phyloP scores from a whole-genome alignment of 2,797 vertebrate species.

The Xenentodon cancila region DNA sequence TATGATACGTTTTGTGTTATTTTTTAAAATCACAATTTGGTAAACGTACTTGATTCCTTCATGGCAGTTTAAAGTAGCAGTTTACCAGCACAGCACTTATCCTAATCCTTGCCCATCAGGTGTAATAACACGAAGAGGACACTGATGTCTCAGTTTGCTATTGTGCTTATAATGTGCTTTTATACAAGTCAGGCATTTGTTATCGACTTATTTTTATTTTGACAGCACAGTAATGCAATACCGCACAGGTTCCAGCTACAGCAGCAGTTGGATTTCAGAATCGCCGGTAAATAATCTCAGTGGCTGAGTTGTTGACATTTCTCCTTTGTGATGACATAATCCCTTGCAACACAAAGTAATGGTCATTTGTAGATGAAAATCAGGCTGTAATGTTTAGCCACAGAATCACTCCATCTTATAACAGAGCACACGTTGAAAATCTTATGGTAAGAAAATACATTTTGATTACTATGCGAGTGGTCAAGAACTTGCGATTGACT shows the following conservation, averaged over 20 bases:
- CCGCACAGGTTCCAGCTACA: neutral
- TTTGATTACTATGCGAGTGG: constrained; percentile 1
- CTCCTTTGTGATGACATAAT: constrained; percentile 39
- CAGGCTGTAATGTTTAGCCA: neutral
- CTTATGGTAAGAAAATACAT: neutral
- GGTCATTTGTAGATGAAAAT: constrained; percentile 21
- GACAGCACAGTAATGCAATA: constrained; percentile 18
- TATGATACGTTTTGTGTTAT: too few relatives aligned
- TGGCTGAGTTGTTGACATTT: constrained; percentile 40
- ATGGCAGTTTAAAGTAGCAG: neutral
- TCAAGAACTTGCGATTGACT: constrained; percentile 16
- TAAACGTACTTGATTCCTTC: too few relatives aligned
- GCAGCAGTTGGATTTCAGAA: constrained; percentile 17
- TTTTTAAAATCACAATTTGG: neutral
- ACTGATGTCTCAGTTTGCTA: constrained; percentile 3
- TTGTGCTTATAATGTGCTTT: constrained; percentile 7
- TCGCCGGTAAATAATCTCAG: neutral
- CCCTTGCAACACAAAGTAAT: constrained; percentile 11
- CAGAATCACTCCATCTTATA: constrained; percentile 46
- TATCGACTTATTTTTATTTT: constrained; percentile 7
- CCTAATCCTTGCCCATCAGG: neutral
- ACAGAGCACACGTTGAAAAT: constrained; percentile 55
- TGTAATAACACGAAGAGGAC: neutral
- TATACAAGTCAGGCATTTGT: neutral
- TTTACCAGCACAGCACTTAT: neutral